Percentiles rank a stretch among this genome's conserved stretches.
Conservation (phyloP, 1,140 invertebrate genomes). For the Saccostrea echinata region DNA sequence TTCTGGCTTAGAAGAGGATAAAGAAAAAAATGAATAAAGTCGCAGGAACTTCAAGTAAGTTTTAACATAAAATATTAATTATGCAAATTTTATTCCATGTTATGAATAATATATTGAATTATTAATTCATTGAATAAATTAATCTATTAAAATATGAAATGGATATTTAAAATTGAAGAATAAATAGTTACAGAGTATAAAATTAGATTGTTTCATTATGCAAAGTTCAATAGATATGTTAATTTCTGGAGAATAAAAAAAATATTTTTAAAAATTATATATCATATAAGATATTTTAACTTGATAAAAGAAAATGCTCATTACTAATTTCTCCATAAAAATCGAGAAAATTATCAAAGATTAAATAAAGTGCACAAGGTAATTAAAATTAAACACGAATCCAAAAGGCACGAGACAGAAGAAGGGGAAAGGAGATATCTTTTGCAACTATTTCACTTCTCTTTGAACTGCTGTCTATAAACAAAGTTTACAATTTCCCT, state of each 20-base stretch:
- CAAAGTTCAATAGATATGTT: no score
- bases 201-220: no score
- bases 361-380: neutral
- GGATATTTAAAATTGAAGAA: no score
- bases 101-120: neutral
- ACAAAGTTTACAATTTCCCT: conserved; percentile 30
- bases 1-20: neutral
- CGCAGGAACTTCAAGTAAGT: conserved; percentile 55
- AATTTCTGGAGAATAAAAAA: no score
- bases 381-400: neutral
- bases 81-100: neutral
- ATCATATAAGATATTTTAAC: neutral
- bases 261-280: neutral
- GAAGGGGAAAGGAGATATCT: neutral
- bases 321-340: no score
- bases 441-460: neutral
- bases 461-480: neutral
- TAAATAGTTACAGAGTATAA: no score
- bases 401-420: neutral
- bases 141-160: no score
- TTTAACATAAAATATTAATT: neutral
- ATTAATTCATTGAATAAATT: neutral
- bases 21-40: conserved; percentile 50
- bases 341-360: no score
- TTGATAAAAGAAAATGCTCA: no score